Base-by-base conservation (phyloP, 2,888 invertebrate genomes). In the Meteorus colon region DNA sequence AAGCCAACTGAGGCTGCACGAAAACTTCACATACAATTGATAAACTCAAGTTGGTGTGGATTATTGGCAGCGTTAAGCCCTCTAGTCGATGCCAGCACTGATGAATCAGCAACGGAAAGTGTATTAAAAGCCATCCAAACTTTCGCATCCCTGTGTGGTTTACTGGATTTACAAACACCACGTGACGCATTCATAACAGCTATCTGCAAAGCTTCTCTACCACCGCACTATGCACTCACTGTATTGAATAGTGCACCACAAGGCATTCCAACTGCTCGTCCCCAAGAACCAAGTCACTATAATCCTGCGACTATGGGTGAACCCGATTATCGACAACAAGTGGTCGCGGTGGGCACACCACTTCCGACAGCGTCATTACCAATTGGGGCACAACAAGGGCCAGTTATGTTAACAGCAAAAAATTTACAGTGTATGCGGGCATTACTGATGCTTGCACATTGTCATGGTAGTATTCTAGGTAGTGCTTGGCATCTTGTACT, bases 391-490 rank as follows among this genome's bases (percentile, higher is more conserved):
- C 96, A 96, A 86, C 76, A 96, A 87, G 94, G 94, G n/a, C 95
- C 95, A 60, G 98, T 99, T 73, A 98, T 98, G 97, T 92, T 99
- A 86, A 99, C 98, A 3, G 96, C 98, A 0, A 98, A 99, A 85
- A 99, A 99, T 92, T 92, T 99, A 75, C 97, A 98, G 85, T 98
- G 98, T 41, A 98, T 99, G 96, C 92, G 97, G 79, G 96, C 98
- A 0, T 91, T 99, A 68, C 91, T 99, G 66, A 93, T 94, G 84
- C 92, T 98, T 71, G 97, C 98, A 0, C 96, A 97, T 87, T 94
- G 96, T 79, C 97, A 98, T 89, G 98, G 98, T 0, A 95, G 95
- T 84, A 94, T 96, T 80, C 92, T 99, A 78, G 97, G 97, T 68
- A 95, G 96, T 69, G 96, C 98, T 0, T 99, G 99, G 99, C 95